Evolutionary conservation across 2,113 vertebrate species (phyloP).

Genomic region (Macaca nemestrina): DNA sequence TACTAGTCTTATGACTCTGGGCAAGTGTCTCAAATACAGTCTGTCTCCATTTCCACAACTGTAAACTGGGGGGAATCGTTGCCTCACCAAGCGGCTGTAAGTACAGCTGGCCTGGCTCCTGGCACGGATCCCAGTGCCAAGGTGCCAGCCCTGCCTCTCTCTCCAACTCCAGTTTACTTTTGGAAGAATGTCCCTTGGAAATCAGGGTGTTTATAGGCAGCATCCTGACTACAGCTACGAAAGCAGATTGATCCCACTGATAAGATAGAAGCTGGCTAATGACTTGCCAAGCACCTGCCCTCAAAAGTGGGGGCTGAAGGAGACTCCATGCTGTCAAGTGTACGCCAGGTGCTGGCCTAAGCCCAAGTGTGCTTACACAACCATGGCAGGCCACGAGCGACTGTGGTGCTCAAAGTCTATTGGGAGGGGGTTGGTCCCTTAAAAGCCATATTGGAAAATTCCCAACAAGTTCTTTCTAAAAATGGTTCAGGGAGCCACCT

Average conservation of each 20-base stretch:
- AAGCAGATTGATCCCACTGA: background rate
- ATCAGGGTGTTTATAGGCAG: background rate
- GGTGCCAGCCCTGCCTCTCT: background rate
- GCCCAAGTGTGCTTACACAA: background rate
- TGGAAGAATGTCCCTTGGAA: background rate
- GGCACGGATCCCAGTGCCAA: accelerated
- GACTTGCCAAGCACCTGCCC: background rate
- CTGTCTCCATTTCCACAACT: background rate
- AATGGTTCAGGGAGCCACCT: background rate
- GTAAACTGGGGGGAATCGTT: background rate
- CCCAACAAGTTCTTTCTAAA: slow-evolving; percentile 46
- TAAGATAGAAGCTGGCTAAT: background rate
- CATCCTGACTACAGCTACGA: background rate
- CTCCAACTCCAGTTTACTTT: background rate
- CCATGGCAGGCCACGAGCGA: background rate
- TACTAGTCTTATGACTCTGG: background rate
- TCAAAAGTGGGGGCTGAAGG: background rate
- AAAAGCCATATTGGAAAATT: slow-evolving; percentile 49
- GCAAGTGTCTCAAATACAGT: background rate
- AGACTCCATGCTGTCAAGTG: background rate
- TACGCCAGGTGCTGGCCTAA: background rate
- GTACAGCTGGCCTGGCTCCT: background rate
- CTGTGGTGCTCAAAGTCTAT: background rate
- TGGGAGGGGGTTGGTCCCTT: background rate
- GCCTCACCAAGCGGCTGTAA: background rate